Percentiles rank a stretch among this genome's conserved stretches.
Evolutionary conservation across 2,888 invertebrate genomes (phyloP).

Genomic region (Rotaria magnacalcarata): DNA sequence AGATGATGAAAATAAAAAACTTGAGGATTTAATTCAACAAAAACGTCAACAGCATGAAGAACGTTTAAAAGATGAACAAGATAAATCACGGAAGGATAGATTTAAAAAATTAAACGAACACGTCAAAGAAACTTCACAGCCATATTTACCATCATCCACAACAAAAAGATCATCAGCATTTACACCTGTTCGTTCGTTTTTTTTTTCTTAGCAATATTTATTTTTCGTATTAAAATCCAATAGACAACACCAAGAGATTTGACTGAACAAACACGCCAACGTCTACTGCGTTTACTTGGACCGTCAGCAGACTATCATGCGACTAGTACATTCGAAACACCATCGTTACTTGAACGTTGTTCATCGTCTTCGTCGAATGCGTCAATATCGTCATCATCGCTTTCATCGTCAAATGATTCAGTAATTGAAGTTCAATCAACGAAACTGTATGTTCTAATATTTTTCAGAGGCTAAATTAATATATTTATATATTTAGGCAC

Average conservation of each 20-base stretch:
- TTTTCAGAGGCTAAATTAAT: too few species aligned
- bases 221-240: too few species aligned
- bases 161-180: background rate
- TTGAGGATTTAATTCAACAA: conserved; percentile 17
- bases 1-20: background rate
- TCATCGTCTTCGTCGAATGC: background rate
- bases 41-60: conserved; percentile 25
- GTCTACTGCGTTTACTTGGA: conserved; percentile 1
- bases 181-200: background rate
- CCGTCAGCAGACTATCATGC: background rate
- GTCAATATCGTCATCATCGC: background rate
- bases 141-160: background rate
- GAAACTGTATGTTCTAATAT: background rate
- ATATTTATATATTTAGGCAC: background rate
- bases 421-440: background rate
- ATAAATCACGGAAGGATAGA: background rate
- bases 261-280: conserved; percentile 1
- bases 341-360: background rate
- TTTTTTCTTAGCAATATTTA: too few species aligned
- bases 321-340: background rate
- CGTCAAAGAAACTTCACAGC: background rate
- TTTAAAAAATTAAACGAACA: background rate
- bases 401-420: background rate
- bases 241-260: background rate
- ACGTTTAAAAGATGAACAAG: conserved; percentile 19